Conservation (phyloP, 2,888 invertebrate species). For the Syrphus vitripennis region DNA sequence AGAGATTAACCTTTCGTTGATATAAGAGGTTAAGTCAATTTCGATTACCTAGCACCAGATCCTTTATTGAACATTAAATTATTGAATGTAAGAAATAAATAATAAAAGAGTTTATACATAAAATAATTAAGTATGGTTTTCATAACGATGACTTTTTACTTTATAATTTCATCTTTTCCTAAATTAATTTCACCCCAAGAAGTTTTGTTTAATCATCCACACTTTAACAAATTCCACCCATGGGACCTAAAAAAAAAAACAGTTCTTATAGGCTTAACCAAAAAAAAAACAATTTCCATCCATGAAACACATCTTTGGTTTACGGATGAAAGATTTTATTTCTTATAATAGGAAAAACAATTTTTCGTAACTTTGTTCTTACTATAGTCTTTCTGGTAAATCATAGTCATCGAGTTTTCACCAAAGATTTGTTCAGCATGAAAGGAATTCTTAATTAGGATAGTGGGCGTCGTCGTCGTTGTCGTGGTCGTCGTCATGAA, state of each 20-base stretch:
- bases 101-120: too few relatives aligned
- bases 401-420: neutral
- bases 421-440: constrained; percentile 7
- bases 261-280: neutral
- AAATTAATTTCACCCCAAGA: neutral
- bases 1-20: too few relatives aligned
- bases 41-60: too few relatives aligned
- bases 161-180: neutral
- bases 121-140: too few relatives aligned
- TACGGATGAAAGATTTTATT: neutral
- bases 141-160: too few relatives aligned
- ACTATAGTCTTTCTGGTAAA: neutral
- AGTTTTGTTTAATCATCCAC: neutral
- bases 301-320: neutral
- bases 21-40: too few relatives aligned
- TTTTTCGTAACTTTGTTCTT: neutral
- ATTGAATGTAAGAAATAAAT: too few relatives aligned
- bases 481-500: neutral
- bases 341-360: neutral
- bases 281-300: neutral
- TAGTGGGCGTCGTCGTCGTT: neutral
- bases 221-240: neutral
- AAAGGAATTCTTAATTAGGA: neutral
- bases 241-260: neutral
- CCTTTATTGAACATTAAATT: too few relatives aligned